Conservation (phyloP, 2,113 vertebrate genomes). For the Mixornis gularis region DNA sequence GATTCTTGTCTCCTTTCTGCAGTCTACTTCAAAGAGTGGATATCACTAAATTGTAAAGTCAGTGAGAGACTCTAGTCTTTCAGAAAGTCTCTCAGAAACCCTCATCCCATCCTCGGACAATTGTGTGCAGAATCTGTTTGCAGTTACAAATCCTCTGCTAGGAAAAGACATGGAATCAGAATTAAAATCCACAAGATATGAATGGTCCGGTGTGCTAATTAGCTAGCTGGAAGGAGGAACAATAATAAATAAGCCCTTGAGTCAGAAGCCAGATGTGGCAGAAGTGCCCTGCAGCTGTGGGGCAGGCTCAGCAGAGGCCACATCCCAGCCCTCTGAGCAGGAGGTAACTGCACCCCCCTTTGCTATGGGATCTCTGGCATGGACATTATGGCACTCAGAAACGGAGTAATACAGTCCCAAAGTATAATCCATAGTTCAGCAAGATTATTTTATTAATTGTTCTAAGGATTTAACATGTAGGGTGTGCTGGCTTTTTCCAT, state of each 20-base stretch:
- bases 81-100: background rate
- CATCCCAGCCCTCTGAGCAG: background rate
- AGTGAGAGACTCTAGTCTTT: background rate
- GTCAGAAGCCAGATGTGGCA: background rate
- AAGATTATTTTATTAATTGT: background rate
- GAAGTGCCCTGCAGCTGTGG: background rate
- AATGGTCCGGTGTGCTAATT: background rate
- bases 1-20: background rate
- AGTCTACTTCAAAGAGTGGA: background rate
- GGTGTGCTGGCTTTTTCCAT: background rate
- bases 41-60: background rate
- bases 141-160: background rate
- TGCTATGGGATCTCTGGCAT: background rate
- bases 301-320: background rate
- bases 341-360: background rate
- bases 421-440: background rate
- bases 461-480: background rate
- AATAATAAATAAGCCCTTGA: constrained; percentile 1
- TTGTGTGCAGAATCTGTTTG: background rate
- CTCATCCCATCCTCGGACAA: background rate
- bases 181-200: background rate
- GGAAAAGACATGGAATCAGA: background rate
- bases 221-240: background rate
- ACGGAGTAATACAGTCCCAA: background rate
- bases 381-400: background rate